Evolutionary conservation across 2,888 invertebrate genomes (phyloP).

Genomic region (Lithophane leautieri): DNA sequence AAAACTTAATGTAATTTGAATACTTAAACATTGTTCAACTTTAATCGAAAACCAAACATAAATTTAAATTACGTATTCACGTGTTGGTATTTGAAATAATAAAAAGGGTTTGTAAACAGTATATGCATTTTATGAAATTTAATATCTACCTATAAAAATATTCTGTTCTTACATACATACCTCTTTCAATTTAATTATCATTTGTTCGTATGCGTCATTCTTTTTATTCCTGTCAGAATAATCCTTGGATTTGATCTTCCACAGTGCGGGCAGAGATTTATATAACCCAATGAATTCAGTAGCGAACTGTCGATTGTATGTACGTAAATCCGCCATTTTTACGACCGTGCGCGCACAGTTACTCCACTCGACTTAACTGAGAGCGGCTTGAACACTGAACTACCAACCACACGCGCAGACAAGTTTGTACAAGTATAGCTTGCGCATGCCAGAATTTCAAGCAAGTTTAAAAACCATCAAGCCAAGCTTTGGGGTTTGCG

Average conservation of each 20-base stretch:
- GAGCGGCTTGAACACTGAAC: no score
- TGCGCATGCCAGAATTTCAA: slow-evolving; percentile 1
- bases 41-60: no score
- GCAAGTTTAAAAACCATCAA: slow-evolving; percentile 3
- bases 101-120: not conserved
- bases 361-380: no score
- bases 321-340: slow-evolving; percentile 1
- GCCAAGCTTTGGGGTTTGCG: not conserved
- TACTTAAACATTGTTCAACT: no score
- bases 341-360: slow-evolving; percentile 36
- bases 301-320: slow-evolving; percentile 1
- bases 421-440: slow-evolving; percentile 3
- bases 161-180: not conserved
- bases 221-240: not conserved
- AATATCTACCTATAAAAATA: not conserved
- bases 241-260: slow-evolving; percentile 5
- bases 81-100: no score
- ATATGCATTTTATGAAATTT: slow-evolving; percentile 3
- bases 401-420: slow-evolving; percentile 10
- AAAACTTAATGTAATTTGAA: no score
- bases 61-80: no score
- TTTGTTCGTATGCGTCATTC: slow-evolving; percentile 1
- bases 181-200: slow-evolving; percentile 6
- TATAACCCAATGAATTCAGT: not conserved
- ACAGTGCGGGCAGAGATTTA: not conserved